phyloP scores from a whole-genome alignment of 2,113 vertebrate genomes.

The Vireo altiloquus region DNA sequence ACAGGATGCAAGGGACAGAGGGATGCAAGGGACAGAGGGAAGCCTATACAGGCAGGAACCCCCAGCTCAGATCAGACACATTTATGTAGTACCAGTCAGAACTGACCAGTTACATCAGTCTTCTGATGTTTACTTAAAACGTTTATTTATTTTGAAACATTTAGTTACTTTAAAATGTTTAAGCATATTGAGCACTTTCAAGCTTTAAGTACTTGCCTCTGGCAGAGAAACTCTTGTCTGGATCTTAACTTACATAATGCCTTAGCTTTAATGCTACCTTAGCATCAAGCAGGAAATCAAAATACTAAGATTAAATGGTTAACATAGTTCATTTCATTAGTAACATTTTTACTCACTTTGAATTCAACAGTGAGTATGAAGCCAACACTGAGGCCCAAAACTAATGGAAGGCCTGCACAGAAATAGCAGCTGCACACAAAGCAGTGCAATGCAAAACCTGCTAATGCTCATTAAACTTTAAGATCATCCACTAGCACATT shows the following conservation, averaged over 20 bases:
- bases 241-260: not conserved
- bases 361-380: not conserved
- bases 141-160: not conserved
- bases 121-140: not conserved
- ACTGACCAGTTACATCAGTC: not conserved
- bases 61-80: not conserved
- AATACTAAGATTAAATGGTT: not conserved
- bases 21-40: not conserved
- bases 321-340: not conserved
- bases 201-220: not conserved
- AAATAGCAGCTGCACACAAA: not conserved
- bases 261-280: not conserved
- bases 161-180: not conserved
- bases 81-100: not conserved
- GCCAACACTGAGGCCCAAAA: not conserved
- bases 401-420: not conserved
- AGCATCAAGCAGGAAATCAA: not conserved
- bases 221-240: not conserved
- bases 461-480: not conserved
- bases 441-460: not conserved
- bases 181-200: not conserved
- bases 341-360: not conserved
- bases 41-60: rapidly evolving
- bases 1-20: not conserved
- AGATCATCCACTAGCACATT: not conserved